Evolutionary conservation across 2,888 invertebrate genomes (phyloP), one percentile per base, ranked within the genome.

Genomic region (Lomographa bimaculata): DNA sequence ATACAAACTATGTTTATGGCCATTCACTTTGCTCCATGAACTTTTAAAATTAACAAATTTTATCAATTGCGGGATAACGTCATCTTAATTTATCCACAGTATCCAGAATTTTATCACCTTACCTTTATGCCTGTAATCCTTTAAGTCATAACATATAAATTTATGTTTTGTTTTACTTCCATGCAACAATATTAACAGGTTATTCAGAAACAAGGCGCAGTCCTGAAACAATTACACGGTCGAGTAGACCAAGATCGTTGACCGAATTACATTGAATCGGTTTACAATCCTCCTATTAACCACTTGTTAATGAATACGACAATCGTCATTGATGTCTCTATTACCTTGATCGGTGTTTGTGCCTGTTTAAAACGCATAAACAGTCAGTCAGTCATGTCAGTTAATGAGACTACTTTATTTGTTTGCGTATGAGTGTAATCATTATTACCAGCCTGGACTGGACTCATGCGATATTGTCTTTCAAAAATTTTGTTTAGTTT

Each of bases 211-310:
- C 39, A 52, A 55, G 59, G 46, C 60, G 46, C 50, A 60, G 59
- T 54, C 52, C 14, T 14, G 4, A 44, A 62, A 54, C 59, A 68
- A 79, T 80, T 79, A 70, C 67, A 75, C 60, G 80, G 63, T 79
- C 61, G 77, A 78, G 71, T 80, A 71, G 57, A 50, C 55, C 62
- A 62, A 58, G 66, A 66, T 70, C 68, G 71, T 60, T 55, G 60
- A 65, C 68, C 71, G 42, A 32, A 67, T 71, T 50, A 53, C 62
- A 60, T 62, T 62, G 50, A 60, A 65, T 72, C 64, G 60, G 64
- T 68, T 71, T 68, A 72, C 73, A 69, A 71, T 72, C 44, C 63
- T 46, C 41, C 59, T 53, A 50, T 61, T 61, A 60, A 37, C 46
- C 71, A 76, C 69, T 76, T 72, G 70, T 51, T 71, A 66, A 70